Conservation (phyloP, 2,797 vertebrate genomes). For the Limosa lapponica region DNA sequence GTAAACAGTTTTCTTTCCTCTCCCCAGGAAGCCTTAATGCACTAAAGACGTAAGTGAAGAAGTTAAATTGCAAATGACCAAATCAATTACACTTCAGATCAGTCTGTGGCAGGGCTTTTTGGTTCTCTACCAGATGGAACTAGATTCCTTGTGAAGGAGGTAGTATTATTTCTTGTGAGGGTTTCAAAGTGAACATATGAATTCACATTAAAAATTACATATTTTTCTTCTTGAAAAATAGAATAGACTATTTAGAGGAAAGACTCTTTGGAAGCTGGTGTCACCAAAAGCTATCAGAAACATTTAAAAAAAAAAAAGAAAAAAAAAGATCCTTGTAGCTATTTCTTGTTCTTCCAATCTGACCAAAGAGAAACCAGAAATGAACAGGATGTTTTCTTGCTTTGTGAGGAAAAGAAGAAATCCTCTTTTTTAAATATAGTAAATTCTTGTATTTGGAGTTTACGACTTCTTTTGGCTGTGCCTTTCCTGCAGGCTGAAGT, state of each 20-base stretch:
- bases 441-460: background rate
- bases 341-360: background rate
- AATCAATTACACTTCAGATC: conserved; percentile 36
- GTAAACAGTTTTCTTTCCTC: conserved; percentile 46
- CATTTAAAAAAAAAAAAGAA: background rate
- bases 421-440: background rate
- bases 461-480: background rate
- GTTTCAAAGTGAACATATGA: conserved; percentile 32
- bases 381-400: background rate
- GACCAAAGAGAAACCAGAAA: background rate
- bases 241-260: conserved; percentile 35
- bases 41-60: conserved; percentile 2
- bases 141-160: background rate
- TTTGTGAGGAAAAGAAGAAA: background rate
- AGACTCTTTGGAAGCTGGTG: background rate
- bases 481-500: background rate
- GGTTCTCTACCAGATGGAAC: conserved; percentile 9
- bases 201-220: background rate
- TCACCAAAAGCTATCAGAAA: background rate
- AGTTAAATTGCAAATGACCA: background rate
- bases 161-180: conserved; percentile 29
- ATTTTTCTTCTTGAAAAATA: background rate
- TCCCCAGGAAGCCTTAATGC: conserved; percentile 18
- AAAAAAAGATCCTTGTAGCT: background rate
- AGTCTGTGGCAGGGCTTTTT: conserved; percentile 14